These are phyloP conservation scores for cattle (Bos taurus) DNA, from an alignment of 2,113 vertebrate species.

Conservation along the genomic window ARS-UCD2.0 NC_037339.1:14734501-14735000, in stretches of 20 bases:
- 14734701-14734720: too few relatives aligned
- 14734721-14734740: too few relatives aligned
- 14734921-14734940: background rate
- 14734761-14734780: too few relatives aligned
- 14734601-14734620: background rate
- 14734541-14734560: background rate
- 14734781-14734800: fast-evolving
- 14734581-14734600: background rate
- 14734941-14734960: background rate
- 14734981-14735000: background rate
- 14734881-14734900: background rate
- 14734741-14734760: too few relatives aligned
- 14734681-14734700: too few relatives aligned
- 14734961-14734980: background rate
- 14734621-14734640: background rate
- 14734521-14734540: background rate
- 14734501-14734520: background rate
- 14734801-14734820: fast-evolving
- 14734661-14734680: too few relatives aligned
- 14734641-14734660: too few relatives aligned
- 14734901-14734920: background rate
- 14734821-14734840: too few relatives aligned
- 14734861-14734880: too few relatives aligned
- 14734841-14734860: too few relatives aligned
- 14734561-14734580: fast-evolving